Base-by-base conservation (phyloP, 2,797 vertebrate genomes). In the Notamacropus eugenii region DNA sequence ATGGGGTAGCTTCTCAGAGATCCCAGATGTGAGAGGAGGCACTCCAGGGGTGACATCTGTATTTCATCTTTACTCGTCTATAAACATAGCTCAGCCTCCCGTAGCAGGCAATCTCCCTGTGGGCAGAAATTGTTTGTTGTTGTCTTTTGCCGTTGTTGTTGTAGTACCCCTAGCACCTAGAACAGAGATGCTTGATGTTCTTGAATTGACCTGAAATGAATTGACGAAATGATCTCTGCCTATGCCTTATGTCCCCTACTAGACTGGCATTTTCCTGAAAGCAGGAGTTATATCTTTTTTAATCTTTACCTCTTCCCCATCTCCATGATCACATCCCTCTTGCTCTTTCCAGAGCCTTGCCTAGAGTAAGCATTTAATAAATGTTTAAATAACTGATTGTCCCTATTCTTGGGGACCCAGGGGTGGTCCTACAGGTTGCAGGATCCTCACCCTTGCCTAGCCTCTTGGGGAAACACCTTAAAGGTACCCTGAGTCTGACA, bases 401-500 rank as follows among this genome's bases (percentile, higher is more conserved):
- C 92, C 92, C 52, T 52, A 52, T 92, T 95, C 9, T 12, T 0
- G 22, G n/a, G 74, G 40, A 50, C 22, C 74, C 28, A 58, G 0
- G 28, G 57, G 57, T 58, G 57, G 57, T 27, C 27, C 57, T 58
- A 1, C 27, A 58, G 57, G 27, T 28, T 0, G 9, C 28, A 58
- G 9, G 28, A 29, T 29, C 27, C 28, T 58, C 9, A 58, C 28
- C 1, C 57, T 29, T 58, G 27, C 40, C 74, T 50, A 22, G 8
- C 40, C 40, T 87, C 8, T 50, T 46, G 0, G 0, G 24, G 2
- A 93, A 87, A 59, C 67, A 29, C 50, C 29, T 29, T 50, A 54
- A 96, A 93, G 92, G 91, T 93, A 95, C 92, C 93, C 0, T 0
- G 74, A 57, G 91, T 93, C 91, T 50, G 11, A 95, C 62, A 95